Evolutionary conservation across 2,113 vertebrate species (phyloP).

Genomic region (Onychorhynchus coronatus): DNA sequence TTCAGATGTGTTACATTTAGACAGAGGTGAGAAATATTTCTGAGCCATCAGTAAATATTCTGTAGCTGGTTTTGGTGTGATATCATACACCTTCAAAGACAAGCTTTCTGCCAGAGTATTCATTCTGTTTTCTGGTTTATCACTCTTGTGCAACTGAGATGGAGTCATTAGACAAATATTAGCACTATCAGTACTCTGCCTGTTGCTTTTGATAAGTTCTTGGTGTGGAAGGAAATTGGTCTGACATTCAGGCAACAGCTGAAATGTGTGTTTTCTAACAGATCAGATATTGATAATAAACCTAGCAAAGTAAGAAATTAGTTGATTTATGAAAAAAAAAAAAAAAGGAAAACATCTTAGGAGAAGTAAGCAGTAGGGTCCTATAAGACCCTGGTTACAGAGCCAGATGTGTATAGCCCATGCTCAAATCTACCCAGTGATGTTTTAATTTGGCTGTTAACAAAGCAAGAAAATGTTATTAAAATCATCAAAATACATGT

Average conservation of each 20-base stretch:
- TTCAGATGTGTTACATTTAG: conserved; percentile 62
- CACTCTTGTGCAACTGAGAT: not conserved
- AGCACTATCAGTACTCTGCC: not conserved
- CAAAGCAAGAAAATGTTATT: not conserved
- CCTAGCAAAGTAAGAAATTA: not conserved
- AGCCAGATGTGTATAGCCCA: not conserved
- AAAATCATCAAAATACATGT: not conserved
- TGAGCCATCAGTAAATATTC: conserved; percentile 55
- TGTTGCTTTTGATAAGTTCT: not conserved
- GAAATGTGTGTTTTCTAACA: not conserved
- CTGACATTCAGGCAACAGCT: not conserved
- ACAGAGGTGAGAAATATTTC: conserved; percentile 70
- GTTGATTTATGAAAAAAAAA: not conserved
- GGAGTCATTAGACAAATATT: not conserved
- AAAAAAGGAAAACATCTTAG: not conserved
- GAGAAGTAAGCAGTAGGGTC: not conserved
- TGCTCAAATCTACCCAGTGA: not conserved
- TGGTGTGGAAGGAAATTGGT: not conserved
- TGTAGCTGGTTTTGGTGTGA: not conserved
- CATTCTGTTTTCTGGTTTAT: not conserved
- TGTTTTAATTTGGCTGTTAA: not conserved
- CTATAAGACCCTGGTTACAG: not conserved
- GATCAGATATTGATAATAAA: not conserved
- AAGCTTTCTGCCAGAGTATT: not conserved
- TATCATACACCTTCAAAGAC: conserved; percentile 31